Conservation (phyloP, 2,113 vertebrate species). For the Carassius auratus region DNA sequence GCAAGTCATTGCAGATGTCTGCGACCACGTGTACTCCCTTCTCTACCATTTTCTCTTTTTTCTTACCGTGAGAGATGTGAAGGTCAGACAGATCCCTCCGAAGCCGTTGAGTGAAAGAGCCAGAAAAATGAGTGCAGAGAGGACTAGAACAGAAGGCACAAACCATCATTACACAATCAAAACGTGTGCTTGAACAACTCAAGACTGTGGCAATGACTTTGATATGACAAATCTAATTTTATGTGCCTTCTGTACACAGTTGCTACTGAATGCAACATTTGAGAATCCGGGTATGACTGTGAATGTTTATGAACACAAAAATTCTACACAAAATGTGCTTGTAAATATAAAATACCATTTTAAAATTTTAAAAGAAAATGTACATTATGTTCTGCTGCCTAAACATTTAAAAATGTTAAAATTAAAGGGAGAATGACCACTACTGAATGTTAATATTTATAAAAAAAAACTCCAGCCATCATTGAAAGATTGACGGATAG, state of each 20-base stretch:
- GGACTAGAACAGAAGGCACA: conserved; percentile 64
- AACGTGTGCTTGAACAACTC: background rate
- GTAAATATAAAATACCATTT: background rate
- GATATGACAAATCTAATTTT: background rate
- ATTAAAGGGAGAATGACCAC: no score
- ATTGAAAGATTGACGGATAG: background rate
- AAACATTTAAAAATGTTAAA: no score
- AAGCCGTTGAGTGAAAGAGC: conserved; percentile 89
- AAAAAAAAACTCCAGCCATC: background rate
- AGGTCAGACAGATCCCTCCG: conserved; percentile 91
- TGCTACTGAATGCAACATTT: background rate
- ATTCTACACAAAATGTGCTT: background rate
- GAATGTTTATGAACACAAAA: background rate
- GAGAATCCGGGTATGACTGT: conserved; percentile 33
- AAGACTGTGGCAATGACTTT: background rate
- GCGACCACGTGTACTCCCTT: background rate
- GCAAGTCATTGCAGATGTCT: background rate
- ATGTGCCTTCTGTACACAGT: background rate
- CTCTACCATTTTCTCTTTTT: conserved; percentile 6
- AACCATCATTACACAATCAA: background rate
- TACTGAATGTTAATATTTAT: background rate
- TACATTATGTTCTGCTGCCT: no score
- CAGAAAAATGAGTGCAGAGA: conserved; percentile 86
- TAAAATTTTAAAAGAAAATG: no score
- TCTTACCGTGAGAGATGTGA: conserved; percentile 91